A percentile compares a stretch with the other conserved stretches of the same genome.
Evolutionary conservation across 2,113 vertebrate species (phyloP).

Genomic region (Baryphthengus martii): DNA sequence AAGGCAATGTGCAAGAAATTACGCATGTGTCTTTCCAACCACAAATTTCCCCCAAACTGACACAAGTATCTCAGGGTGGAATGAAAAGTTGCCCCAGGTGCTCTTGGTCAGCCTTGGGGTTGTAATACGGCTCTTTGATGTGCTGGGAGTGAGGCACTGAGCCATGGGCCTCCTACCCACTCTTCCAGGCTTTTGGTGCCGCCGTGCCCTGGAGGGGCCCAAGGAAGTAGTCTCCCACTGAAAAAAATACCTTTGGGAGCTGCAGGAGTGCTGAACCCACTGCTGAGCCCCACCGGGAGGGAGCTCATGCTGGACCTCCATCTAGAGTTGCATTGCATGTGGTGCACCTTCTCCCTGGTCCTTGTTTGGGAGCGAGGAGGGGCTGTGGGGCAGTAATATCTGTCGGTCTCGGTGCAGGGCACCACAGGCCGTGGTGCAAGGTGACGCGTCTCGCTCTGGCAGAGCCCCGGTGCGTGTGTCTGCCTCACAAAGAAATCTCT

Average conservation of each 20-base stretch:
- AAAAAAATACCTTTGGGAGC: background rate
- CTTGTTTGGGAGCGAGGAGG: fast-evolving
- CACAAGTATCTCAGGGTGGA: background rate
- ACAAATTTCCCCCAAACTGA: background rate
- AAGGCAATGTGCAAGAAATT: constrained; percentile 10
- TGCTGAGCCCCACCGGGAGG: background rate
- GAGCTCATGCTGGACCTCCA: background rate
- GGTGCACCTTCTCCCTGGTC: background rate
- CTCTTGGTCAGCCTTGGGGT: background rate
- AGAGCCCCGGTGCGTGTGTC: background rate
- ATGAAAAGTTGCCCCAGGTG: background rate
- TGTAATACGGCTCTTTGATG: background rate
- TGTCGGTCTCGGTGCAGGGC: fast-evolving
- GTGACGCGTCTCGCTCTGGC: background rate
- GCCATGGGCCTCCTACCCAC: fast-evolving
- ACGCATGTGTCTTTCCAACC: background rate
- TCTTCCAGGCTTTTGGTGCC: background rate
- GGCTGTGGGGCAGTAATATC: background rate
- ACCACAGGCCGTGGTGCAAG: fast-evolving
- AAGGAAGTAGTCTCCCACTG: background rate
- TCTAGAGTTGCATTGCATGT: fast-evolving
- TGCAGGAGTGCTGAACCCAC: background rate
- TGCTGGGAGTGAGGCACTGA: background rate
- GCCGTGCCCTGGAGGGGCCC: fast-evolving
- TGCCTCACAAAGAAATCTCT: constrained; percentile 30